phyloP scores from a whole-genome alignment of 2,113 vertebrate genomes.

The Pseudorhombus dupliciocellatus region DNA sequence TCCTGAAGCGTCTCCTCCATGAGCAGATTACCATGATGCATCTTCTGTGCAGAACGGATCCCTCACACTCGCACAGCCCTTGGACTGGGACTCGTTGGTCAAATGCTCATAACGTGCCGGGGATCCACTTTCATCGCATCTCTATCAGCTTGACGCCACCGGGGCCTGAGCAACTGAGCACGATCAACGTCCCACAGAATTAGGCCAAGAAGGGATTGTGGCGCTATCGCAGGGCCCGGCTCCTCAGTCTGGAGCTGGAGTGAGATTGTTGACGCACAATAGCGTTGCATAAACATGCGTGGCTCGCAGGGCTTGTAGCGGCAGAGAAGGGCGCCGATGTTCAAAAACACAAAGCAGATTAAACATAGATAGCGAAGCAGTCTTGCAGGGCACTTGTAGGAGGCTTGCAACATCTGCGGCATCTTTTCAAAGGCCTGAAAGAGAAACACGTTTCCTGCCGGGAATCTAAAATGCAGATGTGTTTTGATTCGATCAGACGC shows the following conservation, averaged over 20 bases:
- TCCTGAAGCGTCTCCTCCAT: too few relatives aligned
- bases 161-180: neutral
- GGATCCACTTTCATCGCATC: neutral
- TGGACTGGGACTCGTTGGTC: neutral
- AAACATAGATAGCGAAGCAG: conserved; percentile 11
- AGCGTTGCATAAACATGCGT: conserved; percentile 6
- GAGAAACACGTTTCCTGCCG: neutral
- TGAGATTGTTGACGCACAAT: conserved; percentile 15
- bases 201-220: conserved; percentile 34
- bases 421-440: neutral
- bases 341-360: conserved; percentile 11
- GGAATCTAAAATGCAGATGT: neutral
- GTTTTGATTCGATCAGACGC: neutral
- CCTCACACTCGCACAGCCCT: neutral
- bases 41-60: neutral
- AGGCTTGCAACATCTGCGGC: neutral
- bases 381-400: neutral
- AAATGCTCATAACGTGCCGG: neutral
- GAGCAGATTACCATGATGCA: too few relatives aligned
- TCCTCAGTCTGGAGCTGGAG: conserved; percentile 2
- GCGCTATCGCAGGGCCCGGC: conserved; percentile 13
- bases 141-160: conserved; percentile 8
- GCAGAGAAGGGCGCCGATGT: neutral
- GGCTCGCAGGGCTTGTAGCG: neutral
- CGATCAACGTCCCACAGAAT: conserved; percentile 11